Conservation (phyloP, 2,888 invertebrate genomes). For the Trichopoda pennipes region DNA sequence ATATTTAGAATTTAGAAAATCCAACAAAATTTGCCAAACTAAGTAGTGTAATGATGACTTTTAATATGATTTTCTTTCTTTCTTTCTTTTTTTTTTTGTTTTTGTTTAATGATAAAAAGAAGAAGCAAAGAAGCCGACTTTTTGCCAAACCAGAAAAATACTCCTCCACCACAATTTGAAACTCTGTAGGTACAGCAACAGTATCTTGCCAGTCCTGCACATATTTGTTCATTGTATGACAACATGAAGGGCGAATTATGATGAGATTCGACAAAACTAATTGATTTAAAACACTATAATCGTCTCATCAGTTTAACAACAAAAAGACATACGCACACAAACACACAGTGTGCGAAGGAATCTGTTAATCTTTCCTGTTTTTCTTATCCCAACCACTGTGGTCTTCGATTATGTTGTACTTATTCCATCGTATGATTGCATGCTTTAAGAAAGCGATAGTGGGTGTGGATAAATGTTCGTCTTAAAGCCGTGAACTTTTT, state of each 20-base stretch:
- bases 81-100: too few relatives aligned
- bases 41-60: slow-evolving; percentile 66
- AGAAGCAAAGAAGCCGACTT: slow-evolving; percentile 48
- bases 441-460: neutral
- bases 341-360: slow-evolving; percentile 40
- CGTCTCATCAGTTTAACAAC: slow-evolving; percentile 70
- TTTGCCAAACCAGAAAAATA: slow-evolving; percentile 12
- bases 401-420: slow-evolving; percentile 64
- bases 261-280: slow-evolving; percentile 81
- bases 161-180: slow-evolving; percentile 23
- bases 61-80: slow-evolving; percentile 48
- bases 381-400: slow-evolving; percentile 57
- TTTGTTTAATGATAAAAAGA: slow-evolving; percentile 7
- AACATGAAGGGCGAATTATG: slow-evolving; percentile 76
- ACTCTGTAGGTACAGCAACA: neutral
- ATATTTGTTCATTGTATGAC: slow-evolving; percentile 63
- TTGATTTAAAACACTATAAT: slow-evolving; percentile 80
- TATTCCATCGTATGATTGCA: neutral
- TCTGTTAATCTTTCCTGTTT: slow-evolving; percentile 42
- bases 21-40: slow-evolving; percentile 63
- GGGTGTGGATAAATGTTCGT: slow-evolving; percentile 58
- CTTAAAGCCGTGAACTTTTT: slow-evolving; percentile 30
- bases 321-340: too few relatives aligned
- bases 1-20: slow-evolving; percentile 59
- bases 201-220: slow-evolving; percentile 28